These are phyloP conservation scores for Trypoxylon attenuatum DNA, from an alignment of 2,888 invertebrate species.

Conservation along the genomic window DNA sequence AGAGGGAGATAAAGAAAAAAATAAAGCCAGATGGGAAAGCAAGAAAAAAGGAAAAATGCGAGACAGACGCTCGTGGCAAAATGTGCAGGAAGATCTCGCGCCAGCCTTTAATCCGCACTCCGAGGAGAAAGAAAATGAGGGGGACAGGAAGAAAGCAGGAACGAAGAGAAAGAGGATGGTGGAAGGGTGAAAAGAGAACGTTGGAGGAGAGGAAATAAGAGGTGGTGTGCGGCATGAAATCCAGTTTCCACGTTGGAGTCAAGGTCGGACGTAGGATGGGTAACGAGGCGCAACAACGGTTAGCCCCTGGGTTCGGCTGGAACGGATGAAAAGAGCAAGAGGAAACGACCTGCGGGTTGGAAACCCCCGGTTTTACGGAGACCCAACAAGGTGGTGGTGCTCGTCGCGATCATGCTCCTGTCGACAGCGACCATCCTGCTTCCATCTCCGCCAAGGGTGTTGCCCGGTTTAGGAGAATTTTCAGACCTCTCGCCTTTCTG, in stretches of 20 bases:
- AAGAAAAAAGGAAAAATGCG: constrained; percentile 14
- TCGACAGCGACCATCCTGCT: constrained; percentile 3
- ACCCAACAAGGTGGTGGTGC: constrained; percentile 15
- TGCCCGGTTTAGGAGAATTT: constrained; percentile 48
- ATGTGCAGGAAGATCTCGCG: constrained; percentile 36
- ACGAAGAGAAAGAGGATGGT: background rate
- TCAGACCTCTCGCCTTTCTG: constrained; percentile 47
- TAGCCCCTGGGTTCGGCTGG: constrained; percentile 40
- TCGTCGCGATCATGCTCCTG: background rate
- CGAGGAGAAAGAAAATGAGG: constrained; percentile 6
- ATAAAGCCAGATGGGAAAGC: background rate
- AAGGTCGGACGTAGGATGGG: constrained; percentile 57
- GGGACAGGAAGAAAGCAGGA: background rate
- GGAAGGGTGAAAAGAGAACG: constrained; percentile 8
- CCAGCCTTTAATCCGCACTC: constrained; percentile 47
- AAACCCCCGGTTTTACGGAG: constrained; percentile 34
- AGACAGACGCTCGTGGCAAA: constrained; percentile 35
- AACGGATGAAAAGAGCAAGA: constrained; percentile 43
- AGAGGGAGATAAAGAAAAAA: background rate
- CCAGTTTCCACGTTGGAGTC: constrained; percentile 53
- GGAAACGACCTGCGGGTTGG: constrained; percentile 38
- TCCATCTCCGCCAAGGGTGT: constrained; percentile 21
- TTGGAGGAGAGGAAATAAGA: background rate
- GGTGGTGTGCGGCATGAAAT: constrained; percentile 50
- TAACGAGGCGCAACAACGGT: constrained; percentile 59